Evolutionary conservation across 2,888 invertebrate species (phyloP).

Genomic region (Schizaphis graminum): DNA sequence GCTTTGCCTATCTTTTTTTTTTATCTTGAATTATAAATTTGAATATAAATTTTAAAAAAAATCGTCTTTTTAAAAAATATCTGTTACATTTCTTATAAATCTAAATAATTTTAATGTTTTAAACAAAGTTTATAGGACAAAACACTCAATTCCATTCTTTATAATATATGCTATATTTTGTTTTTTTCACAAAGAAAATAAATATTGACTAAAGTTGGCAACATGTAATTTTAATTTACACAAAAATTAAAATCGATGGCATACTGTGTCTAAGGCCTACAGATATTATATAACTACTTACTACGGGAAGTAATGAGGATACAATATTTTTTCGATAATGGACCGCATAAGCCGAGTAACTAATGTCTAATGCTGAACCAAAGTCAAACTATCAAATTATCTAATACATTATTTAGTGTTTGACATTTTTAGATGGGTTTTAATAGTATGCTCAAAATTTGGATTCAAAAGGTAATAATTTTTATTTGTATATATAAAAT

Average conservation of each 20-base stretch:
- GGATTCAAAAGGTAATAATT: too few species aligned
- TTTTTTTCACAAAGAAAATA: background rate
- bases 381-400: too few species aligned
- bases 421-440: too few species aligned
- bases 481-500: background rate
- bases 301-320: background rate
- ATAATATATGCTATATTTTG: background rate
- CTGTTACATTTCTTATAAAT: background rate
- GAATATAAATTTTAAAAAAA: background rate
- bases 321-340: background rate
- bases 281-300: too few species aligned
- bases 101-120: background rate
- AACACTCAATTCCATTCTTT: background rate
- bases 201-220: background rate
- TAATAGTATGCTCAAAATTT: too few species aligned
- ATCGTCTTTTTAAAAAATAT: background rate
- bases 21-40: background rate
- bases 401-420: too few species aligned
- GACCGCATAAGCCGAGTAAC: too few species aligned
- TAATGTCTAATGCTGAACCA: too few species aligned
- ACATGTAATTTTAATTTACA: background rate
- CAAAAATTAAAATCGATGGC: background rate
- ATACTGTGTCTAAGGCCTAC: too few species aligned
- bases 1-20: background rate
- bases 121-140: background rate